Evolutionary conservation across 1,140 invertebrate species (phyloP).

Genomic region (Macrobrachium rosenbergii): DNA sequence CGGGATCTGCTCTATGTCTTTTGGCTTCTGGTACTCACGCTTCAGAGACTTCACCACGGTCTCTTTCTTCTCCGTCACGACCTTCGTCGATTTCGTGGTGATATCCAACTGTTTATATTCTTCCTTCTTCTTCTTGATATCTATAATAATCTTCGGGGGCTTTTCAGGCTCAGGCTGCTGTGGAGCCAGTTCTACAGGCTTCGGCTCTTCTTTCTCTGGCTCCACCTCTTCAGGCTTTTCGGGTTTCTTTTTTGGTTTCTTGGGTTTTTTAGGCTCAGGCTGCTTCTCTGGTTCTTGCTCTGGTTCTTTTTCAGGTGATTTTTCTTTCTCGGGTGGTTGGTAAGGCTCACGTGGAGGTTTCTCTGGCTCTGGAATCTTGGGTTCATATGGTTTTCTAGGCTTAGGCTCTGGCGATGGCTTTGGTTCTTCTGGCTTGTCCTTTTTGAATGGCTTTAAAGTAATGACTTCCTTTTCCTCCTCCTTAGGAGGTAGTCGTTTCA

Average conservation of each 20-base stretch:
- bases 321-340: background rate
- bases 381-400: constrained; percentile 48
- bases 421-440: constrained; percentile 50
- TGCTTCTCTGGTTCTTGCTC: constrained; percentile 48
- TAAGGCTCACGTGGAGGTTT: constrained; percentile 50
- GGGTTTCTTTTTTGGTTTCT: constrained; percentile 25
- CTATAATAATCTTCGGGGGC: constrained; percentile 16
- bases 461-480: constrained; percentile 66
- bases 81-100: background rate
- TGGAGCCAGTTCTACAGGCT: constrained; percentile 44
- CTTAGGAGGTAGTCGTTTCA: constrained; percentile 50
- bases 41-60: constrained; percentile 39
- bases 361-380: constrained; percentile 52
- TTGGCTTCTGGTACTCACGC: constrained; percentile 58
- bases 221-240: constrained; percentile 17
- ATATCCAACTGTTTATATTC: constrained; percentile 5
- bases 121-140: constrained; percentile 45
- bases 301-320: constrained; percentile 43
- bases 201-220: constrained; percentile 21
- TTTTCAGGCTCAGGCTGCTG: constrained; percentile 43
- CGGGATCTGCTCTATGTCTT: constrained; percentile 71
- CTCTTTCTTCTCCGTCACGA: constrained; percentile 35
- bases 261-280: constrained; percentile 19
- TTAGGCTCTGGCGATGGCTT: constrained; percentile 43
- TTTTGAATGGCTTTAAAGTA: constrained; percentile 58